phyloP scores from a whole-genome alignment of 1,140 invertebrate genomes.

The Hirudo medicinalis region DNA sequence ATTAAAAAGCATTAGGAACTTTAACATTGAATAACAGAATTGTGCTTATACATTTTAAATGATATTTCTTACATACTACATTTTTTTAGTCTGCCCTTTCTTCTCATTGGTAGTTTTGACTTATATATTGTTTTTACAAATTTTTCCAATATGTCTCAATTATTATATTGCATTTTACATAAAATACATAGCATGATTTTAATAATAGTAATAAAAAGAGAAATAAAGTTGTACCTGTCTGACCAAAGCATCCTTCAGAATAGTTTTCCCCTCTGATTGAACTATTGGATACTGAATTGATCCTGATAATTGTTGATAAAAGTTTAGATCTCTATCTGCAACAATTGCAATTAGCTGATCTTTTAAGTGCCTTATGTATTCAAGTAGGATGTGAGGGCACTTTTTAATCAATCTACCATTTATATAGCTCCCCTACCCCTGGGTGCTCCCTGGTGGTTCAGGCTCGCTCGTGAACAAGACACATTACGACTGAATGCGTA shows the following conservation, averaged over 20 bases:
- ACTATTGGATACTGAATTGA: slow-evolving; percentile 89
- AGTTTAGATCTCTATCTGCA: neutral
- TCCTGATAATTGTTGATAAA: slow-evolving; percentile 45
- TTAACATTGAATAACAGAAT: slow-evolving; percentile 24
- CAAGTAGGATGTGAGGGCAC: neutral
- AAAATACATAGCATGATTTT: neutral
- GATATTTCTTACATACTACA: slow-evolving; percentile 72
- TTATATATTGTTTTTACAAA: slow-evolving; percentile 76
- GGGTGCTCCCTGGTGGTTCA: too few relatives aligned
- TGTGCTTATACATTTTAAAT: slow-evolving; percentile 83
- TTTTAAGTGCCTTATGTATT: too few relatives aligned
- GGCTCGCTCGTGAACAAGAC: too few relatives aligned
- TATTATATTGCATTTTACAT: slow-evolving; percentile 76
- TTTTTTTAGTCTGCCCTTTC: slow-evolving; percentile 65
- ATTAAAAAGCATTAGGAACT: too few relatives aligned
- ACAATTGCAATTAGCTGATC: too few relatives aligned
- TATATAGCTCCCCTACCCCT: neutral
- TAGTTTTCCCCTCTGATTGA: slow-evolving; percentile 76
- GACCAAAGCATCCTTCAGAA: slow-evolving; percentile 71
- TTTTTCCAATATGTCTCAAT: slow-evolving; percentile 90
- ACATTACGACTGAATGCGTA: too few relatives aligned
- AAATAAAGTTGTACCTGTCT: slow-evolving; percentile 44
- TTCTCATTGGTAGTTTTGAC: too few relatives aligned
- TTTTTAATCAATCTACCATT: slow-evolving; percentile 7
- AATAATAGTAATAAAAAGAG: neutral